Evolutionary conservation across 1,140 invertebrate species (phyloP).

Genomic region (Tetramorium simillimum): DNA sequence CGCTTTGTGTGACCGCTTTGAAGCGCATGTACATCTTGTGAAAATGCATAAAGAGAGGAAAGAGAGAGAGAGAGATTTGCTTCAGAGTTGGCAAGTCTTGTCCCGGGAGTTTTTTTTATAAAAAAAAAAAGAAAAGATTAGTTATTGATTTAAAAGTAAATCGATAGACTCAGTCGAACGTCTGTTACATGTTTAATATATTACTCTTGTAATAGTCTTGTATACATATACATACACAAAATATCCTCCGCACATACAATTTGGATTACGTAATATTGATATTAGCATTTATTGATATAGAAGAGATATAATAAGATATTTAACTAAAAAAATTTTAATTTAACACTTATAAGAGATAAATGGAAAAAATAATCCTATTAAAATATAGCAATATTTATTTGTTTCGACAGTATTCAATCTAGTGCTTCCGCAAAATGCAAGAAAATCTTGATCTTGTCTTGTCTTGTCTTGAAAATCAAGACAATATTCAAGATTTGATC

Average conservation of each 20-base stretch:
- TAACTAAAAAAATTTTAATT: not conserved
- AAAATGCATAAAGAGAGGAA: not conserved
- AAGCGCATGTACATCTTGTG: conserved; percentile 16
- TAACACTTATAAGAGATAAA: not conserved
- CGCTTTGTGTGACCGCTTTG: conserved; percentile 46
- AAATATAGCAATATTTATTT: not conserved
- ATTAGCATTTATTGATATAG: not conserved
- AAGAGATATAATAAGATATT: too few species aligned
- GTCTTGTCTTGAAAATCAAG: too few species aligned
- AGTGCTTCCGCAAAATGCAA: too few species aligned
- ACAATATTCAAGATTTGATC: too few species aligned
- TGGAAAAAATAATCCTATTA: not conserved
- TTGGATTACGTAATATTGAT: not conserved
- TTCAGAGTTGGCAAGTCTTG: conserved; percentile 57
- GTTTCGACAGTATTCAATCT: not conserved
- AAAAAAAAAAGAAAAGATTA: not conserved
- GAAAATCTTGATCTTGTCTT: too few species aligned
- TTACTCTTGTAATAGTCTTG: not conserved
- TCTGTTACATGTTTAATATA: not conserved
- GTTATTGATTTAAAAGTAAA: not conserved
- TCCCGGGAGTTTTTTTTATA: not conserved
- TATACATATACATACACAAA: not conserved
- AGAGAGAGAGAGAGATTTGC: not conserved
- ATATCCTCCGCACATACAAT: not conserved
- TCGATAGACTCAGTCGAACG: not conserved